phyloP scores from a whole-genome alignment of 2,113 vertebrate species.

The Microcebus ravelobensis region DNA sequence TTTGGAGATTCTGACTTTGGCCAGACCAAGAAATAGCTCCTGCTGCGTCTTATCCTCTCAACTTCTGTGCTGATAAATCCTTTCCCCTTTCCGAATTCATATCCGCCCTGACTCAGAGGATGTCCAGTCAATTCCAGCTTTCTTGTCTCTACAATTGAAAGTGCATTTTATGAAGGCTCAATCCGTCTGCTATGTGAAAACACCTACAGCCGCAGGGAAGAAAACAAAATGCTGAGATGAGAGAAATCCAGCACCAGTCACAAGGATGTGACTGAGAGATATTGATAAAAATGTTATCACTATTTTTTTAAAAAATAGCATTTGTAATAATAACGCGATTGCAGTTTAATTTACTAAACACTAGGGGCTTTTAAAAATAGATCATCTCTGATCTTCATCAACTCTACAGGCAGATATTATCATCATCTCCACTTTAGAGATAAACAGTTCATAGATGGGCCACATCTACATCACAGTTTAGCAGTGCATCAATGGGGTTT shows the following conservation, averaged over 20 bases:
- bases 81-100: not conserved
- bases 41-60: not conserved
- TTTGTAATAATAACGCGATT: not conserved
- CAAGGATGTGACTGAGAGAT: not conserved
- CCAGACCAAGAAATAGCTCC: not conserved
- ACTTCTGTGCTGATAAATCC: not conserved
- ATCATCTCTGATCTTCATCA: not conserved
- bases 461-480: too few relatives aligned
- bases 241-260: not conserved
- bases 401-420: not conserved
- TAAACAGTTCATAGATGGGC: not conserved
- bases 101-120: not conserved
- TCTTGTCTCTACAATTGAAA: not conserved
- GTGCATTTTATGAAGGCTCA: not conserved
- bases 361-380: not conserved
- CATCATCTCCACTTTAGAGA: not conserved
- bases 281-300: not conserved
- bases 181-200: not conserved
- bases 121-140: not conserved
- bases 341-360: not conserved
- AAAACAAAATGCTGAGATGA: not conserved
- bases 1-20: conserved; percentile 34
- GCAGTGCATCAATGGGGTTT: not conserved
- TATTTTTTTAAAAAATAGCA: not conserved
- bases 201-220: not conserved